Evolutionary conservation across 1,140 invertebrate genomes (phyloP), one percentile per base, ranked within the genome.

Genomic region (Fopius arisanus): DNA sequence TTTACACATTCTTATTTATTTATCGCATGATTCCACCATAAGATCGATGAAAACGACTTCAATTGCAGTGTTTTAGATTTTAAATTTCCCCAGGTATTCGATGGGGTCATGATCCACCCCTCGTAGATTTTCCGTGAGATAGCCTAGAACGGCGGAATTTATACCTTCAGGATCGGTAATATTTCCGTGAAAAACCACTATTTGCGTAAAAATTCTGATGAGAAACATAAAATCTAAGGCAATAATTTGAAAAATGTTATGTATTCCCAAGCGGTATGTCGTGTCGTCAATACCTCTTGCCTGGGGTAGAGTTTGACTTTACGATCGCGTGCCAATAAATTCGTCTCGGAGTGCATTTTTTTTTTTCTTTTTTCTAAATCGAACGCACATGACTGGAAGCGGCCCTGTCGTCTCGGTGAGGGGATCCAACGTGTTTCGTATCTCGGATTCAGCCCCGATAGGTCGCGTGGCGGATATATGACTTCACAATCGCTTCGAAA

Each of bases 321-420:
- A 26, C 54, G 54, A 59, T 59, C 54, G 54, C 54, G 54, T 59
- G 54, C 54, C 54, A 59, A 59, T 59, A 59, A 59, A 59, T 59
- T 59, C 54, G 54, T 28, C 23, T 59, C 54, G 43, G 43, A 14
- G 43, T 19, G 16, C 14, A 3, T 48, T 48, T 48, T 48, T 48
- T 48, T 59, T 54, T 9, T 37, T 10, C 33, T 59, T 37, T 10
- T 12, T 59, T 59, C 21, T 26, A 26, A 59, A 59, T 59, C 54
- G 54, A 59, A 59, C 54, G 54, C 54, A 59, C 54, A 59, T 59
- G 54, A 59, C 54, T 51, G n/a, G 43, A 51, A 59, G 19, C 54
- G 23, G 33, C 1, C 33, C 19, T 14, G 43, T 12, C 54, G 54
- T 59, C 54, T 59, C 54, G 54, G 54, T 59, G 54, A 37, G 12